Percentiles rank a stretch among this genome's conserved stretches.
Conservation (phyloP, 2,888 invertebrate genomes). For the Eupithecia tripunctaria region DNA sequence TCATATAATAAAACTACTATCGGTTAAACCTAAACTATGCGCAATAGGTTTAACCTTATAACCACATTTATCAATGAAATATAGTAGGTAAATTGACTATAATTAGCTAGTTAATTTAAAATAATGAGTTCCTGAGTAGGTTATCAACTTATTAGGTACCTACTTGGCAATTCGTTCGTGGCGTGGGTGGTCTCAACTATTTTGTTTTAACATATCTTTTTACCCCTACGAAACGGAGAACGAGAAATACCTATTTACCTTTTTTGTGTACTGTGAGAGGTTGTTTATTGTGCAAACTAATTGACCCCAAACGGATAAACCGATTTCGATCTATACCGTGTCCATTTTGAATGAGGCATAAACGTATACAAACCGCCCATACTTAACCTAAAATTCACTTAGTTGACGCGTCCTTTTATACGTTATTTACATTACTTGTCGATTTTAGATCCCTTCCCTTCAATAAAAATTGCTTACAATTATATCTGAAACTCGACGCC, state of each 20-base stretch:
- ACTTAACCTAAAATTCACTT: no score
- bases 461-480: no score
- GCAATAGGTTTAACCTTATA: neutral
- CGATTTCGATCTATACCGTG: no score
- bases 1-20: neutral
- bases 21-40: neutral
- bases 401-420: no score
- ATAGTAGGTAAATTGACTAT: neutral
- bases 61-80: neutral
- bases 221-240: neutral
- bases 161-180: neutral
- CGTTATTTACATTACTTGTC: no score
- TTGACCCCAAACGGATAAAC: neutral
- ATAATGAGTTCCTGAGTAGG: neutral
- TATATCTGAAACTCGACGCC: no score
- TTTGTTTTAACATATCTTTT: neutral
- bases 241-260: neutral
- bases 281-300: neutral
- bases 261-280: neutral
- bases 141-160: neutral
- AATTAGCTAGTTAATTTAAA: neutral
- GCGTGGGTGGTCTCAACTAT: constrained; percentile 4
- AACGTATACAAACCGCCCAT: no score
- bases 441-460: no score
- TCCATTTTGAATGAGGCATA: no score